Conservation (phyloP, 2,797 vertebrate genomes). For the Tauraco hartlaubi region DNA sequence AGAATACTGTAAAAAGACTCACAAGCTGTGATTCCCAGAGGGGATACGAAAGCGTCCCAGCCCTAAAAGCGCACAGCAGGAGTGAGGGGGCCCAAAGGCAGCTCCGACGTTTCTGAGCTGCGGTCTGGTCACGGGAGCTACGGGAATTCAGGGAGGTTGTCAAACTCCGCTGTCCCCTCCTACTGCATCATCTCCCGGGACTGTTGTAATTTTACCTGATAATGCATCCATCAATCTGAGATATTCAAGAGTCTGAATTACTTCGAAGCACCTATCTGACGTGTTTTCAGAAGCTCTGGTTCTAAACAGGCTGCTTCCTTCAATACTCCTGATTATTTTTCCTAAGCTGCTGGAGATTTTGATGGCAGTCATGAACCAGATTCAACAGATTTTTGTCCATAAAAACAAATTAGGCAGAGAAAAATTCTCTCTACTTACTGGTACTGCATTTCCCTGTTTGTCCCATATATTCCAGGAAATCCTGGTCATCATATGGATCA, state of each 20-base stretch:
- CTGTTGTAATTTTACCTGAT: background rate
- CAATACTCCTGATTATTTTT: background rate
- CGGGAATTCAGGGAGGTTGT: background rate
- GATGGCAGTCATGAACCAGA: background rate
- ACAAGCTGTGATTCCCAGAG: background rate
- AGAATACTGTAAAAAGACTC: background rate
- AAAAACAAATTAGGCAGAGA: background rate
- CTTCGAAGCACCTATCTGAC: background rate
- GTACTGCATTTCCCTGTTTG: background rate
- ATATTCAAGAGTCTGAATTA: background rate
- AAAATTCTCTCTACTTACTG: background rate
- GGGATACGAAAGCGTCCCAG: background rate
- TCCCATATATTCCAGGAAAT: background rate
- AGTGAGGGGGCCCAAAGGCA: background rate
- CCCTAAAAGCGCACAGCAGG: background rate
- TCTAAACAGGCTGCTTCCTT: background rate
- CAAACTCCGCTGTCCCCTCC: background rate
- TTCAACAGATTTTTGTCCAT: background rate
- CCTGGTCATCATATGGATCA: background rate
- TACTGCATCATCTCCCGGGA: background rate
- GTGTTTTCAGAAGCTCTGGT: background rate
- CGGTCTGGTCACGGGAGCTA: background rate
- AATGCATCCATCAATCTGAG: background rate
- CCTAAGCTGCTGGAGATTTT: background rate
- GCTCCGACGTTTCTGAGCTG: background rate